phyloP scores from a whole-genome alignment of 1,140 invertebrate genomes.

The Drosophila truncata region DNA sequence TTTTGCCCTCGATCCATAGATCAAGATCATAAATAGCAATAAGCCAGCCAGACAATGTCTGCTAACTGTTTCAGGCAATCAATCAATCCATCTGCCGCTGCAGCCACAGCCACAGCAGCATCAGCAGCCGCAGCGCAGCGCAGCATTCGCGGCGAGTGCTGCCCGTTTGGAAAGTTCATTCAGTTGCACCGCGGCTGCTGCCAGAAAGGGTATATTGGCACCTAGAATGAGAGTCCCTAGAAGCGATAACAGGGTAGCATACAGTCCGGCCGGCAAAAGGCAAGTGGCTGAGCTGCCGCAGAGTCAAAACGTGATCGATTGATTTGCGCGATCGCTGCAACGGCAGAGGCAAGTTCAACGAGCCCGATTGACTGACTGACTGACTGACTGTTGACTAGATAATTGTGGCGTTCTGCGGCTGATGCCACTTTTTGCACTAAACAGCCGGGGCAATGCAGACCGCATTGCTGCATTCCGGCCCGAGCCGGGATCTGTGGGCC shows the following conservation, averaged over 20 bases:
- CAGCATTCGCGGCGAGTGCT: slow-evolving; percentile 61
- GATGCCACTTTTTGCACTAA: slow-evolving; percentile 76
- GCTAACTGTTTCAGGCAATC: slow-evolving; percentile 85
- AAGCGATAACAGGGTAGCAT: slow-evolving; percentile 29
- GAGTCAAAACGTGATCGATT: slow-evolving; percentile 85
- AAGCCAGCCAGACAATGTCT: slow-evolving; percentile 83
- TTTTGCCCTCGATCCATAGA: slow-evolving; percentile 85
- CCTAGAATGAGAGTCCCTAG: slow-evolving; percentile 1
- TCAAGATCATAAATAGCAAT: slow-evolving; percentile 85
- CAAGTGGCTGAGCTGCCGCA: slow-evolving; percentile 41
- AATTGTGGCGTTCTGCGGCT: slow-evolving; percentile 81
- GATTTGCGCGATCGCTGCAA: slow-evolving; percentile 77
- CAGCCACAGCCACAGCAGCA: slow-evolving; percentile 23
- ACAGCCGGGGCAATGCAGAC: slow-evolving; percentile 66
- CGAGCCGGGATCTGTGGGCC: slow-evolving; percentile 42
- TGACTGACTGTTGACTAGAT: slow-evolving; percentile 85
- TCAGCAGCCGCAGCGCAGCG: neutral
- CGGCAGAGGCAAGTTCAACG: slow-evolving; percentile 76
- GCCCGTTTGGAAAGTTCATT: slow-evolving; percentile 82
- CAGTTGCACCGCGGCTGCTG: slow-evolving; percentile 53
- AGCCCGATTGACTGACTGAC: slow-evolving; percentile 83
- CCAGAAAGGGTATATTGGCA: slow-evolving; percentile 21
- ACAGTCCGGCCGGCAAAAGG: slow-evolving; percentile 11
- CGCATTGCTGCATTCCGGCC: slow-evolving; percentile 68
- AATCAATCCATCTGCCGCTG: slow-evolving; percentile 82